A percentile compares a stretch with the other conserved stretches of the same genome.
These are phyloP conservation scores for Ispidina lecontei DNA, from an alignment of 2,797 vertebrate genomes.

Conservation along the genomic window DNA sequence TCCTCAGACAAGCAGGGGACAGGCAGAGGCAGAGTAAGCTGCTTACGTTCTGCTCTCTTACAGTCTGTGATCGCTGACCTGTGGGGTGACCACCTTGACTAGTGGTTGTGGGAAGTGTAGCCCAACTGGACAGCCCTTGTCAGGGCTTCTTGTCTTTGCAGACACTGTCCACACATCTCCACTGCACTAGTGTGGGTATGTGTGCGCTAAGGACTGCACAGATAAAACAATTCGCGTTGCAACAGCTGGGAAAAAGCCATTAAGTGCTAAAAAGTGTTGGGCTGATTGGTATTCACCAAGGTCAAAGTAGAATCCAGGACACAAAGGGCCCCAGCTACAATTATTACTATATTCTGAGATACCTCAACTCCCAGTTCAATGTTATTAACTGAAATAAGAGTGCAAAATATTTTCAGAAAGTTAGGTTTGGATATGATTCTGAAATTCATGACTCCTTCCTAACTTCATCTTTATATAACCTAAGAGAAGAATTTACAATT, in stretches of 20 bases:
- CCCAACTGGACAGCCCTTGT: background rate
- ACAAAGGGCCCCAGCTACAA: background rate
- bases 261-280: background rate
- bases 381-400: background rate
- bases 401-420: background rate
- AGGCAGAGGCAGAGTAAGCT: background rate
- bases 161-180: background rate
- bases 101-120: background rate
- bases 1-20: background rate
- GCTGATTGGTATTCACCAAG: background rate
- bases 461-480: background rate
- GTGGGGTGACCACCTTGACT: background rate
- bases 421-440: background rate
- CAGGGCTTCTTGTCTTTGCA: background rate
- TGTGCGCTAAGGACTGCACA: background rate
- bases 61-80: background rate
- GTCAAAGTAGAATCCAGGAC: background rate
- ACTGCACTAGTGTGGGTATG: rapidly evolving
- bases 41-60: background rate
- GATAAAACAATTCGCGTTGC: background rate
- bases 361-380: background rate
- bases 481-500: background rate
- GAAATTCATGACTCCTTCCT: background rate
- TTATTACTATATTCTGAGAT: background rate
- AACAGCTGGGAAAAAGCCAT: background rate